A percentile compares a stretch with the other conserved stretches of the same genome.
Evolutionary conservation across 2,888 invertebrate species (phyloP).

Genomic region (Megamerina dolium): DNA sequence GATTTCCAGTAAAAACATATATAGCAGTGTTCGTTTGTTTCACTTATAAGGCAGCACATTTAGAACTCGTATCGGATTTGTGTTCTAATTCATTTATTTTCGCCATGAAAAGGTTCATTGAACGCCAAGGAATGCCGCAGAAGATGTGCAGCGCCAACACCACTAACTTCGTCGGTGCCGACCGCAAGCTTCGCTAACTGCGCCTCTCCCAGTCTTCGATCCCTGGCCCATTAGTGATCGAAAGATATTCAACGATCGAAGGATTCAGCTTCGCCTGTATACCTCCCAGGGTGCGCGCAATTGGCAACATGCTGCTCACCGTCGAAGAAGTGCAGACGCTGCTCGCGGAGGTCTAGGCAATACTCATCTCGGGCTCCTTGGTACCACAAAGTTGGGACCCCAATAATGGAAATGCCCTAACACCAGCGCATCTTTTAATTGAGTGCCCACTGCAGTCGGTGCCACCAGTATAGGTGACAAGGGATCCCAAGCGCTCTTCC

Average conservation of each 20-base stretch:
- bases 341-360: not conserved
- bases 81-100: not conserved
- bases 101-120: not conserved
- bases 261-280: too few species aligned
- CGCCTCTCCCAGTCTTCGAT: too few species aligned
- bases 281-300: too few species aligned
- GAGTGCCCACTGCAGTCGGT: too few species aligned
- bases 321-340: not conserved
- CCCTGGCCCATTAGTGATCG: too few species aligned
- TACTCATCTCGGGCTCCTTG: too few species aligned
- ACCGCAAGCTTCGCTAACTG: not conserved
- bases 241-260: too few species aligned
- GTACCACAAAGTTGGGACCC: not conserved
- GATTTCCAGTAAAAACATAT: too few species aligned
- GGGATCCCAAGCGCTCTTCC: not conserved
- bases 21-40: too few species aligned
- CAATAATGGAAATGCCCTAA: not conserved
- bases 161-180: too few species aligned
- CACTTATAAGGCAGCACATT: too few species aligned
- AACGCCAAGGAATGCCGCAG: too few species aligned
- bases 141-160: not conserved
- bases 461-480: not conserved
- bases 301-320: not conserved
- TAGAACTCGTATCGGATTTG: not conserved
- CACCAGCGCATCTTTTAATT: not conserved